Percentiles rank a stretch among this genome's conserved stretches.
Conservation (phyloP, 2,113 vertebrate genomes). For the Origma solitaria region DNA sequence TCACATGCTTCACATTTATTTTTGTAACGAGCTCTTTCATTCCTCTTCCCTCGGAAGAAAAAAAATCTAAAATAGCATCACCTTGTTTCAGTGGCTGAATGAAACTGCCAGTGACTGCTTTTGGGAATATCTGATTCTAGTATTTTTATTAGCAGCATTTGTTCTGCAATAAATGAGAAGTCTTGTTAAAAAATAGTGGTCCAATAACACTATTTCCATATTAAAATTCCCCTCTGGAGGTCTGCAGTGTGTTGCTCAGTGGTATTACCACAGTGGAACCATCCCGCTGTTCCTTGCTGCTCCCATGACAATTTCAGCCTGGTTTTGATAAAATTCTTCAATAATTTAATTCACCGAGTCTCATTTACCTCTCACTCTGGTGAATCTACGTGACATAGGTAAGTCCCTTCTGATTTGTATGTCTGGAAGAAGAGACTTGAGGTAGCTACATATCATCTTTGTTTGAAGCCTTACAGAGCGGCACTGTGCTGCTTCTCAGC, state of each 20-base stretch:
- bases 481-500: not conserved
- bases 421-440: not conserved
- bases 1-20: not conserved
- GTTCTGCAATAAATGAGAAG: not conserved
- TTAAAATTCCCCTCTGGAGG: not conserved
- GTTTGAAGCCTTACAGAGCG: not conserved
- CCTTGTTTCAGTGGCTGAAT: not conserved
- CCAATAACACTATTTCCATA: not conserved
- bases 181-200: not conserved
- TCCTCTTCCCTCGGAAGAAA: not conserved
- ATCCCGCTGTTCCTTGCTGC: not conserved
- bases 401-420: conserved; percentile 2
- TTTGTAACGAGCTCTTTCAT: not conserved
- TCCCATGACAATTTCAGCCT: not conserved
- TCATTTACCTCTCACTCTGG: not conserved
- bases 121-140: not conserved
- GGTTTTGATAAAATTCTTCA: conserved; percentile 12
- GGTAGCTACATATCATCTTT: not conserved
- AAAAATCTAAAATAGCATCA: not conserved
- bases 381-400: not conserved
- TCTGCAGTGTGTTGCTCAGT: not conserved
- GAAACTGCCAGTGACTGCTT: not conserved
- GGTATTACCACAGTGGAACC: not conserved
- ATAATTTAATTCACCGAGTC: not conserved
- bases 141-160: conserved; percentile 13